These are phyloP conservation scores for Calephelis nemesis DNA, from an alignment of 1,140 invertebrate genomes.

Conservation along the genomic window DNA sequence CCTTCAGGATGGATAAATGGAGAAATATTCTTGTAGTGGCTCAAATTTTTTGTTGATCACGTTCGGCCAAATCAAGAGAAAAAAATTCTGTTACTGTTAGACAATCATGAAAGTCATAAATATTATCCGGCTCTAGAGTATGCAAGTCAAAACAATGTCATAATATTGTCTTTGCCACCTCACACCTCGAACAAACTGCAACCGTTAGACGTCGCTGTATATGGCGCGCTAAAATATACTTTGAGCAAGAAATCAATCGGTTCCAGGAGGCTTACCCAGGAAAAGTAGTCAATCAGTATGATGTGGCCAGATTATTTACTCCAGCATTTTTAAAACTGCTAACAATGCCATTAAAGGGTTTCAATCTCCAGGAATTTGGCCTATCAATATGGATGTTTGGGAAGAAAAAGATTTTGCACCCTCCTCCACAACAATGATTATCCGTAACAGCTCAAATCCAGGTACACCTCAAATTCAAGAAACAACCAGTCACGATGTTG, in stretches of 20 bases:
- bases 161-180: neutral
- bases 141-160: slow-evolving; percentile 8
- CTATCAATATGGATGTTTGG: slow-evolving; percentile 55
- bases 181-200: slow-evolving; percentile 53
- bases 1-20: slow-evolving; percentile 37
- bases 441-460: slow-evolving; percentile 30
- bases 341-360: slow-evolving; percentile 60
- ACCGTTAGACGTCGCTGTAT: slow-evolving; percentile 57
- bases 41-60: slow-evolving; percentile 20
- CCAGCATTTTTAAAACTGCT: slow-evolving; percentile 54
- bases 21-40: slow-evolving; percentile 34
- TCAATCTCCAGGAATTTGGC: slow-evolving; percentile 53
- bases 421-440: slow-evolving; percentile 29
- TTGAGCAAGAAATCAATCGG: too few species aligned
- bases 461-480: slow-evolving; percentile 33
- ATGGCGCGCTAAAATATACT: slow-evolving; percentile 33
- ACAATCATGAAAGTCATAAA: slow-evolving; percentile 32
- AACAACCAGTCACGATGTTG: neutral
- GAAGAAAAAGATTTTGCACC: slow-evolving; percentile 44
- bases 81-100: slow-evolving; percentile 31
- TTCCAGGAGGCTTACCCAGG: neutral
- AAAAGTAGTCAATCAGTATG: neutral
- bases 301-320: slow-evolving; percentile 32
- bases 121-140: slow-evolving; percentile 31
- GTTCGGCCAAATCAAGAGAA: slow-evolving; percentile 25